A percentile compares a stretch with the other conserved stretches of the same genome.
These are phyloP conservation scores for Mus pahari DNA, from an alignment of 2,113 vertebrate genomes.

Conservation along the genomic window DNA sequence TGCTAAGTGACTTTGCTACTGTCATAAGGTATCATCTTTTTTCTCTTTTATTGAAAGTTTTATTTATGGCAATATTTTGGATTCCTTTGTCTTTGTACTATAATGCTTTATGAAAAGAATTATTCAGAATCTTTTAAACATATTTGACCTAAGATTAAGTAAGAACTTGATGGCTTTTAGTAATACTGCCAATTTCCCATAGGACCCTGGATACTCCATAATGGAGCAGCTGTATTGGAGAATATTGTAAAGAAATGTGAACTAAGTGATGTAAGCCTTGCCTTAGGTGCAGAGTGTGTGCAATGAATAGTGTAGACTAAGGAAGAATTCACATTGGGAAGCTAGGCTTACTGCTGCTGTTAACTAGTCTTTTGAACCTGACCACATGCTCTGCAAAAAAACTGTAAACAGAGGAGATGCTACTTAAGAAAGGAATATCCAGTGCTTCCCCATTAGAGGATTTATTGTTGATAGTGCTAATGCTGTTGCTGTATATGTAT, in stretches of 20 bases:
- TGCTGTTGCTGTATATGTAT: neutral
- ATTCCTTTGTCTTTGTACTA: neutral
- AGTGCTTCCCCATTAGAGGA: neutral
- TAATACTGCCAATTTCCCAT: neutral
- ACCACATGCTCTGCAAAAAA: neutral
- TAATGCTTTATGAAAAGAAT: neutral
- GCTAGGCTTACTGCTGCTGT: neutral
- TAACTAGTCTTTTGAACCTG: neutral
- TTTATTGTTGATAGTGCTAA: neutral
- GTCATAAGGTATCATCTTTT: neutral
- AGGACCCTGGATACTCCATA: neutral
- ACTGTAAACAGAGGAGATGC: neutral
- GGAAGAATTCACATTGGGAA: neutral
- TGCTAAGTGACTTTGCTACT: neutral
- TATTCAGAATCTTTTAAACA: neutral
- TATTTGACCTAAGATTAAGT: neutral
- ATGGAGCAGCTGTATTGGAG: neutral
- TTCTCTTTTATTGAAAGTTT: neutral
- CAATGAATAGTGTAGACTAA: neutral
- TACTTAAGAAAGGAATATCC: conserved; percentile 21
- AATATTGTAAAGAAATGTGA: neutral
- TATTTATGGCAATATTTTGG: conserved; percentile 24
- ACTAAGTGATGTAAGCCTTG: neutral
- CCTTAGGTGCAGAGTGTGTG: neutral
- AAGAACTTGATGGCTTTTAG: neutral